Evolutionary conservation across 64 coral and sea anemone genomes (phyloP).

Genomic region (Stylophora pistillata): DNA sequence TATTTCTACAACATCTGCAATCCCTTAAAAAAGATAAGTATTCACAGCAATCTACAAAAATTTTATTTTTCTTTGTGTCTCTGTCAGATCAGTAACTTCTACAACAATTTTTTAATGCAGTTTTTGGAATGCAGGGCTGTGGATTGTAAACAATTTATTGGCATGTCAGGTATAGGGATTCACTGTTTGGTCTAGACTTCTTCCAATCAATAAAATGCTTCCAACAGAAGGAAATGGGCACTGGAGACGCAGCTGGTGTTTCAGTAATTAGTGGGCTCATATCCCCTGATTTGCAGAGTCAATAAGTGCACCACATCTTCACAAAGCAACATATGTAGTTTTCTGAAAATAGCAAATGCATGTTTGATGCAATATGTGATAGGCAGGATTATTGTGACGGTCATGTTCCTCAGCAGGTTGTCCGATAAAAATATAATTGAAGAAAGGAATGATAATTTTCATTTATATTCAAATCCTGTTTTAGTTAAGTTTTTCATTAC

Average conservation of each 20-base stretch:
- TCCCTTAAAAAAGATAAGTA: background rate
- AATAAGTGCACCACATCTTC: constrained; percentile 17
- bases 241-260: background rate
- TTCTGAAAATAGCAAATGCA: constrained; percentile 13
- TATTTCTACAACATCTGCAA: background rate
- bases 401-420: constrained; percentile 29
- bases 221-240: background rate
- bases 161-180: background rate
- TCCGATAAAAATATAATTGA: background rate
- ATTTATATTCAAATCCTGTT: constrained; percentile 45
- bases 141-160: background rate
- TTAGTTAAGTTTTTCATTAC: background rate
- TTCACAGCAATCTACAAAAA: background rate
- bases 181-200: constrained; percentile 28
- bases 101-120: background rate
- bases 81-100: background rate
- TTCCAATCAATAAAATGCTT: constrained; percentile 43
- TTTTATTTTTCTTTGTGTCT: background rate
- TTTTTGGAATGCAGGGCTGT: background rate
- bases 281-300: background rate
- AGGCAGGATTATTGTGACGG: background rate
- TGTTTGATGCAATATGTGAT: background rate
- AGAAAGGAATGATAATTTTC: constrained; percentile 35
- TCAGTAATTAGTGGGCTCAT: constrained; percentile 27
- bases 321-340: background rate